phyloP scores from a whole-genome alignment of 2,888 invertebrate genomes.

The Cantharis lateralis region DNA sequence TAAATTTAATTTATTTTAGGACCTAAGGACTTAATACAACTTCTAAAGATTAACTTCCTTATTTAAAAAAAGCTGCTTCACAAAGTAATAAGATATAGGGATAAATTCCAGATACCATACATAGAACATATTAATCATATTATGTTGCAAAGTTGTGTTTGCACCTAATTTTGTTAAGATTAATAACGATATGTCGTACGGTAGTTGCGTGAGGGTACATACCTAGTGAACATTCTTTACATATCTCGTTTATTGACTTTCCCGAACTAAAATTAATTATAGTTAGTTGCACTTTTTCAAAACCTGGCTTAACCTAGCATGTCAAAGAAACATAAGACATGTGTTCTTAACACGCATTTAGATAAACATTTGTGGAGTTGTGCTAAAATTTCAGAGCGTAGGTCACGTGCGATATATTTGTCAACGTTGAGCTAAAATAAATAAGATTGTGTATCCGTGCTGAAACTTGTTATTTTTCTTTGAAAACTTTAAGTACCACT shows the following conservation, averaged over 20 bases:
- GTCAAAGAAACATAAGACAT: constrained; percentile 33
- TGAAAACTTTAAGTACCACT: constrained; percentile 3
- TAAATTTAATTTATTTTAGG: too few relatives aligned
- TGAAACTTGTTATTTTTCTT: constrained; percentile 12
- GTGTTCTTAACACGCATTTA: constrained; percentile 37
- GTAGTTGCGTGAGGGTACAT: background rate
- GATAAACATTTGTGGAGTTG: constrained; percentile 35
- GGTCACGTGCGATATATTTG: constrained; percentile 38
- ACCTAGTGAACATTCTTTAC: background rate
- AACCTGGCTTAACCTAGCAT: constrained; percentile 14
- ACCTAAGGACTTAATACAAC: too few relatives aligned
- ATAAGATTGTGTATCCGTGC: constrained; percentile 8
- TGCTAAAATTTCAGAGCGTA: constrained; percentile 31
- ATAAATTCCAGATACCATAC: too few relatives aligned
- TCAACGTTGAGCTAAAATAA: constrained; percentile 33
- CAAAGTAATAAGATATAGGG: too few relatives aligned
- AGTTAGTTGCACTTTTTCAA: constrained; percentile 4
- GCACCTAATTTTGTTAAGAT: background rate
- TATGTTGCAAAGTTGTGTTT: background rate
- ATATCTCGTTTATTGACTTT: background rate
- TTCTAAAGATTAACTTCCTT: too few relatives aligned
- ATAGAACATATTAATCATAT: too few relatives aligned
- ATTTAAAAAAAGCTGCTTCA: too few relatives aligned
- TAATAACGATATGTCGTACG: background rate
- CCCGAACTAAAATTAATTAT: constrained; percentile 15